These are phyloP conservation scores for Bergia puertoricense DNA, from an alignment of 92 coral and sea anemone genomes.

Conservation along the genomic window DNA sequence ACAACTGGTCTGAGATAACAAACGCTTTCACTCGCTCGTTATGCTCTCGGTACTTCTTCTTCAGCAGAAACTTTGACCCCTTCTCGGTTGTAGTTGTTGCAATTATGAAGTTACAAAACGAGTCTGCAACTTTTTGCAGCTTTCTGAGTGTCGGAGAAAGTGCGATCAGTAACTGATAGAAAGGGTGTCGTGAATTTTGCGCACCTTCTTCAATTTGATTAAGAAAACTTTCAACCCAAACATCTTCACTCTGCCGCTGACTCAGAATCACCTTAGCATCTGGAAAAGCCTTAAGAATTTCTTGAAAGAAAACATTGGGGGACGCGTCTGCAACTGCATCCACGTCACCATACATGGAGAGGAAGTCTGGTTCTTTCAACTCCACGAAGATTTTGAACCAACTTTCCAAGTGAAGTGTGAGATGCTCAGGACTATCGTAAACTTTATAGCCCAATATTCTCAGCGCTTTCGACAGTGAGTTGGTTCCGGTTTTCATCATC, in stretches of 20 bases:
- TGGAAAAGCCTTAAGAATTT: background rate
- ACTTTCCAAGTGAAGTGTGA: background rate
- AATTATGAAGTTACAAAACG: background rate
- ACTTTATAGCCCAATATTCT: background rate
- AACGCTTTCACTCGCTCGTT: background rate
- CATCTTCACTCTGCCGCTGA: background rate
- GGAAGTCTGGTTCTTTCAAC: background rate
- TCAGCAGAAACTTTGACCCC: background rate
- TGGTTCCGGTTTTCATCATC: conserved; percentile 1
- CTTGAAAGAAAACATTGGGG: background rate
- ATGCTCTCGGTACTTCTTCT: background rate
- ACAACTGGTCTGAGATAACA: background rate
- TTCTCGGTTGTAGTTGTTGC: background rate
- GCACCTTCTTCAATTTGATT: background rate
- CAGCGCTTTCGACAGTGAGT: background rate
- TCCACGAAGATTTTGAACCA: background rate
- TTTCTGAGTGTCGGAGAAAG: background rate
- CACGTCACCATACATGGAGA: conserved; percentile 5
- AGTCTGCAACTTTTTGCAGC: background rate
- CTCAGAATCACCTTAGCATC: background rate
- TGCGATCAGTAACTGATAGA: background rate
- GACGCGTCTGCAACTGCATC: background rate
- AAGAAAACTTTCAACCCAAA: background rate
- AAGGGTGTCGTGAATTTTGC: background rate
- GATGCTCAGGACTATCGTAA: background rate